Conservation (phyloP, 2,888 invertebrate genomes). For the Ischnus inquisitorius region DNA sequence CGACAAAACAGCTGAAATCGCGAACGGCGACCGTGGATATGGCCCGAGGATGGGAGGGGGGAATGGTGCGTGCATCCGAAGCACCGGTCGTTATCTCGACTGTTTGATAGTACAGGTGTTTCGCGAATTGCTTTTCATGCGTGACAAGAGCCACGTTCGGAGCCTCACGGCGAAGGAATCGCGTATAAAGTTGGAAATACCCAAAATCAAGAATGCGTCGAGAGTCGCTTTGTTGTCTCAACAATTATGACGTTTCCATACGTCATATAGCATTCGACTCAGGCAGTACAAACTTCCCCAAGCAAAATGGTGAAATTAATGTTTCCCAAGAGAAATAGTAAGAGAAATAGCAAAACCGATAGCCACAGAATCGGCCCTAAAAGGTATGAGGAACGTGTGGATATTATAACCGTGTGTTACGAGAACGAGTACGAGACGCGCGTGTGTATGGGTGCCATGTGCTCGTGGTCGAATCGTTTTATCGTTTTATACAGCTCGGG, state of each 20-base stretch:
- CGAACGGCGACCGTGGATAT: constrained; percentile 8
- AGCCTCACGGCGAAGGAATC: constrained; percentile 2
- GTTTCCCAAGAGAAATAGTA: constrained; percentile 24
- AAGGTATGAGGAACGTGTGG: constrained; percentile 39
- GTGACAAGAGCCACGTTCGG: constrained; percentile 31
- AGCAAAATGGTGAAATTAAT: constrained; percentile 35
- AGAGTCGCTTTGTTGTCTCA: neutral
- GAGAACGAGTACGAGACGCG: neutral
- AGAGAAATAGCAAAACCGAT: constrained; percentile 31
- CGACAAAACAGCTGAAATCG: constrained; percentile 6
- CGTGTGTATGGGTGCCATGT: constrained; percentile 12
- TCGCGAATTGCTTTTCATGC: constrained; percentile 53
- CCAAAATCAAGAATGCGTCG: neutral
- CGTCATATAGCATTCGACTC: neutral
- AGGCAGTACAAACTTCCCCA: constrained; percentile 16
- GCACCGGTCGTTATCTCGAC: constrained; percentile 60
- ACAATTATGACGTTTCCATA: neutral
- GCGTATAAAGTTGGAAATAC: neutral
- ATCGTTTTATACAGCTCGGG: constrained; percentile 74
- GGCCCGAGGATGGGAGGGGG: neutral
- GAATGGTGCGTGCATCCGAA: constrained; percentile 31
- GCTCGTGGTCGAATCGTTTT: constrained; percentile 73
- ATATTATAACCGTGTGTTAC: constrained; percentile 29
- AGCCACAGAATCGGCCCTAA: constrained; percentile 43
- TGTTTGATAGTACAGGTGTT: constrained; percentile 59